Percentiles rank a stretch among this genome's conserved stretches.
Evolutionary conservation across 2,888 invertebrate species (phyloP).

Genomic region (Chironomus tentans): DNA sequence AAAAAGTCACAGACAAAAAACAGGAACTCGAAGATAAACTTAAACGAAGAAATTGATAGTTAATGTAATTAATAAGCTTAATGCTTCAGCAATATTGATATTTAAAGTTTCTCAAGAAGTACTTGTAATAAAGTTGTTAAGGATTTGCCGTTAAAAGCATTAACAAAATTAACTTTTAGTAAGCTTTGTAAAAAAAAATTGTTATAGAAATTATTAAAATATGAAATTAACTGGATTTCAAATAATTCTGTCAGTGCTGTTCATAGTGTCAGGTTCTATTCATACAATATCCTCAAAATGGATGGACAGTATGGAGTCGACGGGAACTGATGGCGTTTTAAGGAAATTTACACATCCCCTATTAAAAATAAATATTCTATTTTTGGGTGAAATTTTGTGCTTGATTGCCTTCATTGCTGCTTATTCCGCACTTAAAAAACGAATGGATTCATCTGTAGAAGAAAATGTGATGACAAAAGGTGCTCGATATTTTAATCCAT

Average conservation of each 20-base stretch:
- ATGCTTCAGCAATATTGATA: too few species aligned
- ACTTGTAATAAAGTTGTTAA: too few species aligned
- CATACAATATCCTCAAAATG: constrained; percentile 83
- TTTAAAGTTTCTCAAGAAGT: too few species aligned
- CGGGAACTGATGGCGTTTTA: constrained; percentile 54
- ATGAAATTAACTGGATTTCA: constrained; percentile 8
- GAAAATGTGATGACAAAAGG: constrained; percentile 56
- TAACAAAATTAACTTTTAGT: too few species aligned
- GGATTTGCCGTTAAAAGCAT: too few species aligned
- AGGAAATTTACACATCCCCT: constrained; percentile 81
- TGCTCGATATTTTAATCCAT: constrained; percentile 65
- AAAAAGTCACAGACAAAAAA: too few species aligned
- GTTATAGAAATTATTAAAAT: background rate
- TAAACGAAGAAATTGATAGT: background rate
- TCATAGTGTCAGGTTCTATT: constrained; percentile 77
- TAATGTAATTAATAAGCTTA: background rate
- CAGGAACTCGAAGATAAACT: background rate
- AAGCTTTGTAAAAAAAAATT: background rate
- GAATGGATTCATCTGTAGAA: constrained; percentile 42
- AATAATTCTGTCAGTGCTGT: constrained; percentile 53
- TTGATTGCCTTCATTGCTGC: constrained; percentile 67
- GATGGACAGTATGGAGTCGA: constrained; percentile 63
- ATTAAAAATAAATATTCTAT: constrained; percentile 82
- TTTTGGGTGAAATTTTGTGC: constrained; percentile 83
- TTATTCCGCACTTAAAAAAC: constrained; percentile 33